Evolutionary conservation across 92 coral and sea anemone species (phyloP), one percentile per base, ranked within the genome.

Genomic region (Porites evermanni): DNA sequence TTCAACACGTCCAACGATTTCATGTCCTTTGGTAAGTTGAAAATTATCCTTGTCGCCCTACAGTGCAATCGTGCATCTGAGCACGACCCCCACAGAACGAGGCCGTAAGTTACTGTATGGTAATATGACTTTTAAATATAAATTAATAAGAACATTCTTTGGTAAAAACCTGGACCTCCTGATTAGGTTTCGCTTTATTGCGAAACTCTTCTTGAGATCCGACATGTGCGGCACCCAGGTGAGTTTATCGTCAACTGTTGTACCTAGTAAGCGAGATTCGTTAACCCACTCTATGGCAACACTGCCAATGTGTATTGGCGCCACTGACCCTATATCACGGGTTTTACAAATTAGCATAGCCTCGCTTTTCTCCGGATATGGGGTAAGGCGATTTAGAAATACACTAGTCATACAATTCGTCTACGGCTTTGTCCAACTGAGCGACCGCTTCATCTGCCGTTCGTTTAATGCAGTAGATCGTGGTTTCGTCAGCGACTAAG

Each of bases 401-500:
- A 21, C 89, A 78, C 89, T 84, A 65, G 10, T 8, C 14, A 29
- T 86, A 77, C 4, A 86, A 32, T 52, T 80, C 81, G 6, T 72
- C 65, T 14, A 87, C 63, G 29, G 91, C 91, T 23, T 5, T 20
- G 21, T 87, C 74, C 24, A 87, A 54, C 23, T 72, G 82, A 26
- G 75, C 77, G 63, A 67, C 26, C 52, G 84, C 91, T 54, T 19
- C 60, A 20, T 82, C 88, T 12, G 83, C 79, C 1, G 72, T 64
- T 29, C 32, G 32, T 7, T 67, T 23, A 3, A 79, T 86, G 78
- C 79, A 68, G 67, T 21, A 86, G 7, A 86, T 64, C 9, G 89
- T 86, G 7, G 77, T 75, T 53, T 84, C 87, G 24, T 87, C 91
- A n/a, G 91, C 84, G 70, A 73, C 76, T 83, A 88, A 77, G 65